Percentiles rank a stretch among this genome's conserved stretches.
Conservation (phyloP, 2,888 invertebrate genomes). For the Chalcosyrphus nemorum region DNA sequence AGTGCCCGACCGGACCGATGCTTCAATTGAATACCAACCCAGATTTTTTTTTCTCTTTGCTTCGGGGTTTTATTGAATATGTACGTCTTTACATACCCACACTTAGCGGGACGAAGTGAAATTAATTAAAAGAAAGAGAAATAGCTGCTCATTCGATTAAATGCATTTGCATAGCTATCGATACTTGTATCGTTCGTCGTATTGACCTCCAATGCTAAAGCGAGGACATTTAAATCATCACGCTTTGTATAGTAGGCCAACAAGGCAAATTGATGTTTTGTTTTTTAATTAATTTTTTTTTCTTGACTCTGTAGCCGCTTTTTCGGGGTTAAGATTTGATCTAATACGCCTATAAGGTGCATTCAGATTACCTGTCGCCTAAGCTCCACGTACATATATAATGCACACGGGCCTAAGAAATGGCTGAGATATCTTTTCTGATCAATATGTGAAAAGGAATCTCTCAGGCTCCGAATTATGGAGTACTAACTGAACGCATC, state of each 20-base stretch:
- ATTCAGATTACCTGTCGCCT: too few species aligned
- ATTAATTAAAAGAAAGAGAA: constrained; percentile 66
- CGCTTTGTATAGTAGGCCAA: constrained; percentile 46
- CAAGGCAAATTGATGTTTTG: neutral
- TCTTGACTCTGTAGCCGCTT: neutral
- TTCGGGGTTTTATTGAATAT: too few species aligned
- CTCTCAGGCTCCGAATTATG: too few species aligned
- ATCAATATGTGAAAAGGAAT: too few species aligned
- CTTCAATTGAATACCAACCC: constrained; percentile 70
- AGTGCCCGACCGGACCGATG: neutral
- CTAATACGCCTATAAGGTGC: too few species aligned
- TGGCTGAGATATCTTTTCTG: too few species aligned
- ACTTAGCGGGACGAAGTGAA: constrained; percentile 26
- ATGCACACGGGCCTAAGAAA: too few species aligned
- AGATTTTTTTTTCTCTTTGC: constrained; percentile 37
- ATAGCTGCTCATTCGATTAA: constrained; percentile 65
- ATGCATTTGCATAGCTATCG: constrained; percentile 61
- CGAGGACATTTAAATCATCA: constrained; percentile 67
- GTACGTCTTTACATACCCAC: constrained; percentile 3
- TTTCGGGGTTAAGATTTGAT: too few species aligned
- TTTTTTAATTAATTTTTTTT: too few species aligned
- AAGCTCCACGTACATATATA: too few species aligned
- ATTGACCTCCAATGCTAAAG: constrained; percentile 61
- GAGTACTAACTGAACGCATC: too few species aligned
- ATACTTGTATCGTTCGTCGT: constrained; percentile 31